Conservation (phyloP, 2,113 vertebrate species). For the Corythoichthys intestinalis region DNA sequence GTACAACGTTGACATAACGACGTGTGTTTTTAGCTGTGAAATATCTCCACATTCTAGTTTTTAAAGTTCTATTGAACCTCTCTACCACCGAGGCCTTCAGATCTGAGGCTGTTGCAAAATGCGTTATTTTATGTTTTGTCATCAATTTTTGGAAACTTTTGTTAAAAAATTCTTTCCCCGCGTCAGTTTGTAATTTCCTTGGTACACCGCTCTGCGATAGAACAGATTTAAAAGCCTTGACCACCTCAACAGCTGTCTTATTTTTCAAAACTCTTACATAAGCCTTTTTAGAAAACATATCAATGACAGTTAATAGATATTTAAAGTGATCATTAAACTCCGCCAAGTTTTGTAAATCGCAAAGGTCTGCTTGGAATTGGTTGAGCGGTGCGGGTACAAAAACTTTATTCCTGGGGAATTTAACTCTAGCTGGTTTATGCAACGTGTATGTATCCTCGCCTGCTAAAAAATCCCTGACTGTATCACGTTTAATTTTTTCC, state of each 20-base stretch:
- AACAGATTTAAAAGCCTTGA: neutral
- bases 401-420: too few relatives aligned
- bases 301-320: too few relatives aligned
- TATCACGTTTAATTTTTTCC: too few relatives aligned
- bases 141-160: neutral
- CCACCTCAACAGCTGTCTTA: neutral
- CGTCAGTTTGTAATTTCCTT: neutral
- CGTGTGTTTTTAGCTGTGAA: too few relatives aligned
- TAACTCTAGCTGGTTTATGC: neutral
- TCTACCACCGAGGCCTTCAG: neutral
- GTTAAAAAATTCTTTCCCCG: neutral
- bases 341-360: too few relatives aligned
- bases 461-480: too few relatives aligned
- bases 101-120: neutral
- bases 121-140: neutral
- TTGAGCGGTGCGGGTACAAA: too few relatives aligned
- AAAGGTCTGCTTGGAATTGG: too few relatives aligned
- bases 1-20: too few relatives aligned
- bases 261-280: neutral
- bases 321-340: too few relatives aligned
- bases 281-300: neutral
- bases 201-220: neutral
- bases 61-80: neutral
- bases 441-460: neutral
- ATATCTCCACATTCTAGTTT: too few relatives aligned